These are phyloP conservation scores for Caretta caretta DNA, from an alignment of 2,113 vertebrate species.

Conservation along the genomic window DNA sequence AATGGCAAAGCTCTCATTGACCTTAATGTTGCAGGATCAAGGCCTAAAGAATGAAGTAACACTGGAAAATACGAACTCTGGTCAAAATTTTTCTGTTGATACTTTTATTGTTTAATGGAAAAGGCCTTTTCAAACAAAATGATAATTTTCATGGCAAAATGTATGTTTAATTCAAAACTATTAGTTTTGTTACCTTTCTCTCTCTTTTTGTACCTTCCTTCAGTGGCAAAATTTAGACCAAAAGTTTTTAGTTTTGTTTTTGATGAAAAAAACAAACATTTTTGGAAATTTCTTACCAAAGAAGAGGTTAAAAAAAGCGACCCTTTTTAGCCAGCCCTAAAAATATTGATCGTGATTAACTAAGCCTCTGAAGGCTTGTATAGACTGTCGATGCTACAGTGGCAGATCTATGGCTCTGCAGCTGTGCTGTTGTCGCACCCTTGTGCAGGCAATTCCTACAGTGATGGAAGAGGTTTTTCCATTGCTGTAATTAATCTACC, in stretches of 20 bases:
- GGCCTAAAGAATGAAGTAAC: not conserved
- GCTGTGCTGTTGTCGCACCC: not conserved
- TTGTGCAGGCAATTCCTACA: too few relatives aligned
- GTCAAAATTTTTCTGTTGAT: not conserved
- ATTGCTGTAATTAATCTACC: too few relatives aligned
- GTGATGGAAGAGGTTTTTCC: too few relatives aligned
- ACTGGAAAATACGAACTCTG: not conserved
- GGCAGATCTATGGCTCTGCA: not conserved
- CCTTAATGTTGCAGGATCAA: not conserved
- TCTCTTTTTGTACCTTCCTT: not conserved
- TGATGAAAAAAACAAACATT: not conserved
- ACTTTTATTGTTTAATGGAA: not conserved
- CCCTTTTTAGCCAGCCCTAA: not conserved
- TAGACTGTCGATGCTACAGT: not conserved
- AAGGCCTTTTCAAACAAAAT: not conserved
- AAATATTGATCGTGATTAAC: not conserved
- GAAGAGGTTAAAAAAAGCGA: not conserved
- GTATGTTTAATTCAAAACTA: not conserved
- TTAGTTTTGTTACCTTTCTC: not conserved
- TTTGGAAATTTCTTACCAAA: not conserved
- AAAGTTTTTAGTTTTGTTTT: not conserved
- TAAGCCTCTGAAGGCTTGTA: not conserved
- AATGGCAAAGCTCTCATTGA: not conserved
- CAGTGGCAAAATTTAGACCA: not conserved
- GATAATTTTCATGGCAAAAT: not conserved